Evolutionary conservation across 2,888 invertebrate genomes (phyloP), one percentile per base, ranked within the genome.

Genomic region (Dicyrtomina minuta): DNA sequence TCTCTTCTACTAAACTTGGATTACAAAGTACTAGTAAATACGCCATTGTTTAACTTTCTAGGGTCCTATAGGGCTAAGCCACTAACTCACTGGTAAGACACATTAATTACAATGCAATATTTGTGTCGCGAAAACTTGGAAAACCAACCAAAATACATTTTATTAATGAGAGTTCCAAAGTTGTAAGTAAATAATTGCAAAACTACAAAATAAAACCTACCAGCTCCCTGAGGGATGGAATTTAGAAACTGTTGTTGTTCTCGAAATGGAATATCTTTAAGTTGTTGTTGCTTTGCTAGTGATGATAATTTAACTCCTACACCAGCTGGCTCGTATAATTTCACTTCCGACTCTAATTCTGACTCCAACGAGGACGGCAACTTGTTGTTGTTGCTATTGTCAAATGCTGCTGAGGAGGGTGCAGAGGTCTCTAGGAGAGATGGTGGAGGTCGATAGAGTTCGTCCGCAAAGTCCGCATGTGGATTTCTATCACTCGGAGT

Each of bases 381-480:
- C n/a, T n/a, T n/a, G n/a, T n/a, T n/a, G n/a, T n/a, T n/a, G n/a
- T n/a, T n/a, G n/a, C n/a, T n/a, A n/a, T 49, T 33, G 20, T 65
- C 64, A 24, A 41, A 33, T 15, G 49, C 33, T 26, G 64, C 53
- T 13, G 64, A 65, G n/a, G 53, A 49, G 1, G 49, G 33, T 6
- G 64, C 64, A 10, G 64, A 65, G 12, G 64, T 65, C 41, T 65
- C 51, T 12, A 65, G 15, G n/a, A 51, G 17, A 20, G 53, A 20
- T n/a, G 44, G 26, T 43, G 68, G 69, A 26, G 92, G 92, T 81
- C 86, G 90, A 81, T 90, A 92, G 17, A 90, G 85, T 83, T 91
- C 91, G 79, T 91, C 91, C n/a, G 91, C 90, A 80, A 87, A 92
- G 75, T 89, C 87, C 2, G 87, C 86, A 71, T 70, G 84, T 0